Conservation (phyloP, 2,797 vertebrate species). For the Stomatorhinus walkeri region DNA sequence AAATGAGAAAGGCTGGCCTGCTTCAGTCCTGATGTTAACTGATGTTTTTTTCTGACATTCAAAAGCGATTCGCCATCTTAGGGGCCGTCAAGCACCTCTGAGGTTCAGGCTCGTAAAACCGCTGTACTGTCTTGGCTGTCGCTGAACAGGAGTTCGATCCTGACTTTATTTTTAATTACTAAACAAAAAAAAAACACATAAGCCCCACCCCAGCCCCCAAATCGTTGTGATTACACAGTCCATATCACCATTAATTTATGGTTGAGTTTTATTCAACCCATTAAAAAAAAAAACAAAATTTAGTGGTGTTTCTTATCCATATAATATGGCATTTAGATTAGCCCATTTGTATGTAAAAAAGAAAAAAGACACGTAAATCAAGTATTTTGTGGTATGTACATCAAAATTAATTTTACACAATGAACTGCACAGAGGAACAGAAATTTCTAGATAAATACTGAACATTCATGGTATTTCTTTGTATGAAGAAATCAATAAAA, state of each 20-base stretch:
- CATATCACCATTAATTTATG: slow-evolving; percentile 68
- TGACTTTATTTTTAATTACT: slow-evolving; percentile 15
- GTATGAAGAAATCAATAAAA: slow-evolving; percentile 95
- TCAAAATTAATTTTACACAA: slow-evolving; percentile 92
- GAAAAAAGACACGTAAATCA: slow-evolving; percentile 62
- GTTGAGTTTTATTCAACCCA: slow-evolving; percentile 89
- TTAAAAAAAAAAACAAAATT: slow-evolving; percentile 58
- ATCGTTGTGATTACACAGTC: slow-evolving; percentile 53
- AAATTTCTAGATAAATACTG: slow-evolving; percentile 94
- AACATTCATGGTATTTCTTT: slow-evolving; percentile 95
- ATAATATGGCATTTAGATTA: slow-evolving; percentile 74
- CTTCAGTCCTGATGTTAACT: slow-evolving; percentile 10
- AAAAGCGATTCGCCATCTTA: not conserved
- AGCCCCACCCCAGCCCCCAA: slow-evolving; percentile 10
- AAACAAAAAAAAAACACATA: not conserved
- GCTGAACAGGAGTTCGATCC: slow-evolving; percentile 37
- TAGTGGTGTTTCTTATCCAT: slow-evolving; percentile 66
- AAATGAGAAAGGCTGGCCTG: not conserved
- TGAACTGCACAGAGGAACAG: slow-evolving; percentile 64
- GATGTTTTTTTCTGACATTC: slow-evolving; percentile 29
- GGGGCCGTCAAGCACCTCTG: not conserved
- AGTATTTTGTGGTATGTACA: slow-evolving; percentile 94
- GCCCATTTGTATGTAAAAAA: slow-evolving; percentile 70
- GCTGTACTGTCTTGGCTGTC: slow-evolving; percentile 25
- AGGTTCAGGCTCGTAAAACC: not conserved